A percentile compares a stretch with the other conserved stretches of the same genome.
Conservation (phyloP, 2,888 invertebrate genomes). For the Kuschelorhynchus macadamiae region DNA sequence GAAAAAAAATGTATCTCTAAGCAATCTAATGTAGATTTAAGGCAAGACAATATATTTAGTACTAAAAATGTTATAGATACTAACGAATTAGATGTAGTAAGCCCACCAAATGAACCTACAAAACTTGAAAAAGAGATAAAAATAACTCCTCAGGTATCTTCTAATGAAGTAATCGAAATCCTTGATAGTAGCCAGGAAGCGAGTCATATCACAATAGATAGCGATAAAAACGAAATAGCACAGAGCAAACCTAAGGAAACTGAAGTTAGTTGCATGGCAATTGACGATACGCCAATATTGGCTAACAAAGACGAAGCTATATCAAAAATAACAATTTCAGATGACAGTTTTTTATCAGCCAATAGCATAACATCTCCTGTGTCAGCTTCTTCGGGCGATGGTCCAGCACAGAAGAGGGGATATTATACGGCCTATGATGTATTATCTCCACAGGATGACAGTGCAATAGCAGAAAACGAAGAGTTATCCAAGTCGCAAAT, state of each 20-base stretch:
- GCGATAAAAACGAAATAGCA: neutral
- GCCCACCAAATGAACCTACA: no score
- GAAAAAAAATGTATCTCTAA: conserved; percentile 39
- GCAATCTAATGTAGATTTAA: conserved; percentile 31
- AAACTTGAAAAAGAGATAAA: no score
- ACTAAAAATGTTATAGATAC: conserved; percentile 22
- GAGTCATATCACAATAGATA: no score
- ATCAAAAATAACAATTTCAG: conserved; percentile 19
- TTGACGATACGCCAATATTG: conserved; percentile 29
- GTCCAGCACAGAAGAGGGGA: neutral
- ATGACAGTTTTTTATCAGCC: conserved; percentile 30
- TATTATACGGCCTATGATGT: conserved; percentile 7
- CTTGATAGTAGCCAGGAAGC: conserved; percentile 33
- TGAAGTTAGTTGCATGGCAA: conserved; percentile 20
- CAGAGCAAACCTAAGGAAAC: conserved; percentile 5
- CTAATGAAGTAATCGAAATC: conserved; percentile 29
- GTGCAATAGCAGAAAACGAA: neutral
- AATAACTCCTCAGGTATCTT: no score
- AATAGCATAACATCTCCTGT: conserved; percentile 9
- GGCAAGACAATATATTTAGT: conserved; percentile 28
- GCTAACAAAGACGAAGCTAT: neutral
- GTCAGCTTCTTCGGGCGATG: neutral
- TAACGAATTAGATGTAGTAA: conserved; percentile 10
- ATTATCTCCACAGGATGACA: conserved; percentile 3
- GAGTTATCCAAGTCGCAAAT: no score